Evolutionary conservation across 2,888 invertebrate genomes (phyloP), one percentile per base, ranked within the genome.

Genomic region (Tetropium fuscum): DNA sequence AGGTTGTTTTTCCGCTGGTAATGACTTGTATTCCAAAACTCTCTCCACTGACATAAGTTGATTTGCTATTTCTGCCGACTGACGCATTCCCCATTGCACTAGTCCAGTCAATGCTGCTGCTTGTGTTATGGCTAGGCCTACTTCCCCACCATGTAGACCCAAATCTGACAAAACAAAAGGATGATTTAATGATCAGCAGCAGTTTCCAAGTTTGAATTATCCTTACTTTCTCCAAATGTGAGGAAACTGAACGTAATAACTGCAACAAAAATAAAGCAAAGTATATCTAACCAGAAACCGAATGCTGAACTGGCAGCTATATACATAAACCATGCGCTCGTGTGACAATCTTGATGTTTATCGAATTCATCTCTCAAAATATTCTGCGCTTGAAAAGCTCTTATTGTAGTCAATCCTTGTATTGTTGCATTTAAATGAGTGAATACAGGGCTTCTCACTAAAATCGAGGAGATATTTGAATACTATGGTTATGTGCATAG

Each of bases 401-500:
- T 83, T 40, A 95, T 91, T 0, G 94, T 93, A 0, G 91, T 87
- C 15, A 95, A 80, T 0, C 95, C 95, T 68, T 90, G 87, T 2
- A 95, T 83, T 0, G 92, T 90, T 5, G 93, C 90, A 74, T 89
- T 92, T 27, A 95, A 82, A 78, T 94, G 94, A 0, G 91, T 87
- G 77, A 93, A 94, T 0, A 95, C 90, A 0, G 95, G 95, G 74
- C 93, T 93, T 54, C 93, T 87, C 68, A 92, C 94, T 94, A 82
- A 49, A 77, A 65, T 45, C 40, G 71, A 53, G 48, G 8, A 30
- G 57, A 53, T 2, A 7, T 47, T 19, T 47, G 8, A 34, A 1
- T 1, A 11, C n/a, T 30, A n/a, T 25, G 6, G 4, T 1, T 3
- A 27, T n/a, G 3, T 27, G 18, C n/a, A 30, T 34, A 53, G 4